phyloP scores from a whole-genome alignment of 2,888 invertebrate genomes.

The Lacanobia wlatinum region DNA sequence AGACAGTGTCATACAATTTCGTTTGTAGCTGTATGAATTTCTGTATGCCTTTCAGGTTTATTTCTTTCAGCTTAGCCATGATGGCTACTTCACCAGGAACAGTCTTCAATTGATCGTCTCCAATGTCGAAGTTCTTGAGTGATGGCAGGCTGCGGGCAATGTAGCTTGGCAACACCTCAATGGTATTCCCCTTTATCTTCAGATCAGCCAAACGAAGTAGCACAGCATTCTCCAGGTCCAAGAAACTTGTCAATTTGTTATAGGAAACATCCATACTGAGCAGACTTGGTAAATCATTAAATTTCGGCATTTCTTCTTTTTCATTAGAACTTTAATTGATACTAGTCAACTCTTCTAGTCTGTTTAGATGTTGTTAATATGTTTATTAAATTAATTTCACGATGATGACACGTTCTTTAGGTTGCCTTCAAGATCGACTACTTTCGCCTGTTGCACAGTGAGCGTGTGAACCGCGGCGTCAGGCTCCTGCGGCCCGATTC shows the following conservation, averaged over 20 bases:
- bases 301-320: constrained; percentile 91
- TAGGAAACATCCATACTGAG: constrained; percentile 92
- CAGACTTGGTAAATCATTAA: constrained; percentile 90
- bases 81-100: constrained; percentile 93
- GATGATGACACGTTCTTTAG: too few relatives aligned
- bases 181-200: constrained; percentile 92
- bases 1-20: constrained; percentile 93
- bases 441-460: too few relatives aligned
- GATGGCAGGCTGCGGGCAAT: constrained; percentile 90
- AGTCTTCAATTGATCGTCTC: constrained; percentile 92
- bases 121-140: constrained; percentile 93
- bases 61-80: constrained; percentile 94
- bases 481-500: too few relatives aligned
- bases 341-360: constrained; percentile 92
- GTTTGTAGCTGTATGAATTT: constrained; percentile 95
- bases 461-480: too few relatives aligned
- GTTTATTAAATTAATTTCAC: too few relatives aligned
- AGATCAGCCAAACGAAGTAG: constrained; percentile 92
- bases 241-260: constrained; percentile 91
- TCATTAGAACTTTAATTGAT: constrained; percentile 93
- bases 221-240: constrained; percentile 88
- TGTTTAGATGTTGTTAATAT: too few relatives aligned
- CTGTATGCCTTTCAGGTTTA: too few relatives aligned
- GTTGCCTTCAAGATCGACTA: too few relatives aligned
- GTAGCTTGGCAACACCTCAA: constrained; percentile 91